Evolutionary conservation across 2,888 invertebrate genomes (phyloP).

Genomic region (Mycogona germanica): DNA sequence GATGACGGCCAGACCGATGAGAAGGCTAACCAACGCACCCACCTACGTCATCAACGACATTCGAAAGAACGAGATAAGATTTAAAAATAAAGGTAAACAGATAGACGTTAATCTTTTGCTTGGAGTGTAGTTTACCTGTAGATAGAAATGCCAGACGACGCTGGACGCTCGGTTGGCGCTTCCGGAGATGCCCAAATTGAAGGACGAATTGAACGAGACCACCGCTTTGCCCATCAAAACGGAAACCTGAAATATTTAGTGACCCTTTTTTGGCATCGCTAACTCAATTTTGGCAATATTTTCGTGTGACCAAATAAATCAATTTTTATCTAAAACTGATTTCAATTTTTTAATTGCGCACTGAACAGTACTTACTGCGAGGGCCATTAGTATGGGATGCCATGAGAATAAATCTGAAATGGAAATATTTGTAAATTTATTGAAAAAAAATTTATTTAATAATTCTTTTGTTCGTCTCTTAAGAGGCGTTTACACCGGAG

Average conservation of each 20-base stretch:
- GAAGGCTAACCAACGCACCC: neutral
- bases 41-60: neutral
- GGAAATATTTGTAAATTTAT: neutral
- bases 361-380: conserved; percentile 6
- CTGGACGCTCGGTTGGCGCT: neutral
- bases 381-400: conserved; percentile 7
- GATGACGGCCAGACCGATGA: neutral
- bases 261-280: too few species aligned
- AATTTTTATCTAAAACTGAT: too few species aligned
- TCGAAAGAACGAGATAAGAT: too few species aligned
- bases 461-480: too few species aligned
- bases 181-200: neutral
- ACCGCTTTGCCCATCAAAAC: conserved; percentile 1
- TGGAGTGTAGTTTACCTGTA: conserved; percentile 10
- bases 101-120: too few species aligned
- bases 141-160: neutral
- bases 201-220: conserved; percentile 1
- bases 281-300: too few species aligned
- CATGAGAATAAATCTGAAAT: conserved; percentile 7
- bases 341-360: neutral
- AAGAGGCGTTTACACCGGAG: too few species aligned
- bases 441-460: neutral
- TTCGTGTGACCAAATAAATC: too few species aligned
- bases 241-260: neutral
- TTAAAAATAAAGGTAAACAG: too few species aligned